Evolutionary conservation across 30 jellyfish, hydroid and myxozoan species (phyloP), one percentile per base, ranked within the genome.

Genomic region (Chironex yamaguchii): DNA sequence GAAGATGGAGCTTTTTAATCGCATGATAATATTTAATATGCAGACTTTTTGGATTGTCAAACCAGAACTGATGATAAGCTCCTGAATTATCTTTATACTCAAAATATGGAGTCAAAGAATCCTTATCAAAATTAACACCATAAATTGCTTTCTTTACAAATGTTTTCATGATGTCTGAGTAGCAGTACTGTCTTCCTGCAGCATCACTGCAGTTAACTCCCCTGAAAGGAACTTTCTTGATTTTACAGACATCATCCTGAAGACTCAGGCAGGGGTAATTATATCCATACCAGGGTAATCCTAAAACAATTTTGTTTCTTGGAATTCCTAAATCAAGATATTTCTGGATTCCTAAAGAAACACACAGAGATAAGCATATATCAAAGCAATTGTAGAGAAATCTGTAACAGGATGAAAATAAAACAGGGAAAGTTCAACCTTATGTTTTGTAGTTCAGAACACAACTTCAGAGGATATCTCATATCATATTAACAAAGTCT

Each of bases 271-370:
- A 89, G 2, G 90, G 88, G 90, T 89, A 89, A 70, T 89, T 74
- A 88, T 89, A 89, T 14, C 97, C 97, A 58, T 89, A 89, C 97
- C 97, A 89, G 0, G 97, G 97, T 52, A 89, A 88, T 4, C 90
- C 93, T 26, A 89, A 84, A 20, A 89, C 97, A 69, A 89, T 67
- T 29, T 89, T 79, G 63, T 79, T 65, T 23, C 90, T 49, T 9
- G 48, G 32, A 3, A 89, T 89, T 52, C 93, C 97, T 35, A 89
- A 86, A 27, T 36, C 35, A 26, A 68, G 29, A 31, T 30, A 89
- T 64, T 81, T 42, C 53, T 53, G 48, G 31, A 89, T 68, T 0
- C 96, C 96, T 88, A 9, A 4, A 49, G 32, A 42, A n/a, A n/a
- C n/a, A n/a, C n/a, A n/a, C n/a, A n/a, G n/a, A n/a, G n/a, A n/a